A percentile compares a stretch with the other conserved stretches of the same genome.
phyloP scores from a whole-genome alignment of 2,797 vertebrate species.

The Gymnopithys bicolor region DNA sequence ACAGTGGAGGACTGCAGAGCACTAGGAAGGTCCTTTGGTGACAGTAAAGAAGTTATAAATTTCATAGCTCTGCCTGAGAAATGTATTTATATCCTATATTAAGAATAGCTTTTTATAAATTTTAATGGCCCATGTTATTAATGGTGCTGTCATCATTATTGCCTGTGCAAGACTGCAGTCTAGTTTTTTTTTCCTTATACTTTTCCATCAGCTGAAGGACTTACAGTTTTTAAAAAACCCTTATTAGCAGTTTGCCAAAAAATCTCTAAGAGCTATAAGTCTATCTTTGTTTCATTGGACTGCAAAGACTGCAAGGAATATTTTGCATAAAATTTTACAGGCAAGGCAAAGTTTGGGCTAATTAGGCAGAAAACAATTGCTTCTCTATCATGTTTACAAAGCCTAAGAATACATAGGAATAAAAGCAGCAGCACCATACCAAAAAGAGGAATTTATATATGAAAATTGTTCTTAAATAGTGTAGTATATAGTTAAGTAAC shows the following conservation, averaged over 20 bases:
- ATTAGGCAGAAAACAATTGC: conserved; percentile 77
- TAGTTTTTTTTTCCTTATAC: conserved; percentile 47
- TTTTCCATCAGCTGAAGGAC: conserved; percentile 76
- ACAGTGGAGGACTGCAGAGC: conserved; percentile 72
- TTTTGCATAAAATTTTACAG: conserved; percentile 78
- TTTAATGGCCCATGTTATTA: conserved; percentile 92
- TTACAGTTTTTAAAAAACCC: conserved; percentile 45
- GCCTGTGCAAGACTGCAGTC: conserved; percentile 68
- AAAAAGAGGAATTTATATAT: conserved; percentile 5
- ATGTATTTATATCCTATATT: conserved; percentile 89
- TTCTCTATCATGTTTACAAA: conserved; percentile 70
- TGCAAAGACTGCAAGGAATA: conserved; percentile 60
- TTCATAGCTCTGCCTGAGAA: conserved; percentile 84
- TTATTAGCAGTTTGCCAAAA: conserved; percentile 76
- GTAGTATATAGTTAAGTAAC: background rate
- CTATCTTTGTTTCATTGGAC: conserved; percentile 71
- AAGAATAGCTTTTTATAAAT: conserved; percentile 90
- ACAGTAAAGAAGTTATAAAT: conserved; percentile 88
- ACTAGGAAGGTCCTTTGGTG: conserved; percentile 82
- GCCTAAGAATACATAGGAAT: conserved; percentile 30
- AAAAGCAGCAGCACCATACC: conserved; percentile 51
- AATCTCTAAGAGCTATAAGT: conserved; percentile 73
- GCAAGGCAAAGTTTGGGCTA: conserved; percentile 60
- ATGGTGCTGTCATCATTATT: conserved; percentile 82
- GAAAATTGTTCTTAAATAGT: conserved; percentile 1